A percentile compares a stretch with the other conserved stretches of the same genome.
These are phyloP conservation scores for Carapus acus DNA, from an alignment of 2,797 vertebrate species.

Conservation along the genomic window DNA sequence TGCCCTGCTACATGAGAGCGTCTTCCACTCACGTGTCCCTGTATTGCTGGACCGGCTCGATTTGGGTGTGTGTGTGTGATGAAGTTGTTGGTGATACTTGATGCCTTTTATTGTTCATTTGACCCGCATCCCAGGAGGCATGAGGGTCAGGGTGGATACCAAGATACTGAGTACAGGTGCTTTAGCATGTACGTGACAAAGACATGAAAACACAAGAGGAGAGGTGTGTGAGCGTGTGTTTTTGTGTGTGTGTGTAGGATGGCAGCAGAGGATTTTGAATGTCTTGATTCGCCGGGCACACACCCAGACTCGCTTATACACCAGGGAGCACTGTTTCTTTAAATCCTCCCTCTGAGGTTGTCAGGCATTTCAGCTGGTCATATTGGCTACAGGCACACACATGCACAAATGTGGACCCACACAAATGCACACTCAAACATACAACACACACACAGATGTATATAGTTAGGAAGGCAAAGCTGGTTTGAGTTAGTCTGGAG, in stretches of 20 bases:
- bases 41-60: constrained; percentile 43
- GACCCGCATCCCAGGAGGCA: constrained; percentile 61
- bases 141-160: constrained; percentile 56
- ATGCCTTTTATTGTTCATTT: constrained; percentile 66
- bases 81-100: constrained; percentile 54
- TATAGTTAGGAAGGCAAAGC: constrained; percentile 64
- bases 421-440: constrained; percentile 45
- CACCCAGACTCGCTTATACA: constrained; percentile 9
- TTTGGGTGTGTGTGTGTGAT: constrained; percentile 36
- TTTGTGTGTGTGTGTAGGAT: not conserved
- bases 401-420: constrained; percentile 4
- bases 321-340: constrained; percentile 54
- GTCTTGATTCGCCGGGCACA: not conserved
- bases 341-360: constrained; percentile 46
- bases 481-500: constrained; percentile 84
- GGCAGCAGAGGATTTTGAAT: not conserved
- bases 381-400: constrained; percentile 47
- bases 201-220: constrained; percentile 2
- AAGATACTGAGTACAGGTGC: constrained; percentile 57
- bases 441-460: constrained; percentile 58
- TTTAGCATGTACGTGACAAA: constrained; percentile 21
- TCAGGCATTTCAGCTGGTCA: constrained; percentile 61
- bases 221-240: not conserved
- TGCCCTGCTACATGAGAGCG: constrained; percentile 44
- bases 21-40: constrained; percentile 40